phyloP scores from a whole-genome alignment of 1,140 invertebrate genomes.

The Eupristina koningsbergeri region DNA sequence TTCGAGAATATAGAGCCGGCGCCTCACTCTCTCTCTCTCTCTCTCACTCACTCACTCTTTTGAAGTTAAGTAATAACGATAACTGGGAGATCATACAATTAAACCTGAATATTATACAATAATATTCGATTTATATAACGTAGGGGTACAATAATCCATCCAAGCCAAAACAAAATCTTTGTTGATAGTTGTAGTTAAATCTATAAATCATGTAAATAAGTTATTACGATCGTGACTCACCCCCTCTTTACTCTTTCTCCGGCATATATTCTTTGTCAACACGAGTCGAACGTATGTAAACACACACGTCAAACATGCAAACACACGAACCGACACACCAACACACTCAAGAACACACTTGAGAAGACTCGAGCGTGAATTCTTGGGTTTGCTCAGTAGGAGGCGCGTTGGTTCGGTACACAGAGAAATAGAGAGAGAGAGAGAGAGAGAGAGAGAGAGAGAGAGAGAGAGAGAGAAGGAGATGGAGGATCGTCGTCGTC shows the following conservation, averaged over 20 bases:
- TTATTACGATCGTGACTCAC: neutral
- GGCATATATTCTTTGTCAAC: neutral
- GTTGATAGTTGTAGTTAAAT: neutral
- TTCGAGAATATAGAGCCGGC: constrained; percentile 9
- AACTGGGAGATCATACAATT: neutral
- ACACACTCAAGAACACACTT: neutral
- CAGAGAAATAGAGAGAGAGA: neutral
- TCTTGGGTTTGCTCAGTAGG: neutral
- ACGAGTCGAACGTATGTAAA: neutral
- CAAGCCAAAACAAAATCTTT: neutral
- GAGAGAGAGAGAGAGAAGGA: neutral
- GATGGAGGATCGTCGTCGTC: neutral
- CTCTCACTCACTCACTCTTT: too few species aligned
- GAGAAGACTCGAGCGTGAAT: neutral
- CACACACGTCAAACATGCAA: neutral
- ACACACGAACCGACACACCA: neutral
- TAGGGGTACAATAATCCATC: too few species aligned
- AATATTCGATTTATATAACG: too few species aligned
- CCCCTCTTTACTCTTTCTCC: neutral
- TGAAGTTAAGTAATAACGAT: neutral
- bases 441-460: constrained; percentile 5
- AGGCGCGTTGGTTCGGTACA: neutral
- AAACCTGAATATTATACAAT: too few species aligned
- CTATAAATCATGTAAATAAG: neutral
- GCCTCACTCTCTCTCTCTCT: too few species aligned